Percentiles rank a stretch among this genome's conserved stretches.
These are phyloP conservation scores for Lithophane leautieri DNA, from an alignment of 2,888 invertebrate species.

Conservation along the genomic window DNA sequence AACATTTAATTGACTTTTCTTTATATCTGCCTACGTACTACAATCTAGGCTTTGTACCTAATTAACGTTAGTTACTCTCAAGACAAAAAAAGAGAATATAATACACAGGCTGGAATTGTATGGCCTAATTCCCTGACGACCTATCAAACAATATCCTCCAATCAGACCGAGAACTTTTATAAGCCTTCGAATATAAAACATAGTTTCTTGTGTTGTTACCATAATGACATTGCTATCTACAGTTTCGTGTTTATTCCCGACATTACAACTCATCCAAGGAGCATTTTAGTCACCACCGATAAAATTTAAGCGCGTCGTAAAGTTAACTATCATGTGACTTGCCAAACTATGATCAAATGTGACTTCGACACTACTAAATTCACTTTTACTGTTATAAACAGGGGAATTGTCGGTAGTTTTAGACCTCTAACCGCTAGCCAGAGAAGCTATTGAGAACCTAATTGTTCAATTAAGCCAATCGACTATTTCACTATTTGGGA, in stretches of 20 bases:
- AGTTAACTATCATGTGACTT: slow-evolving; percentile 54
- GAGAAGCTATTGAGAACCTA: slow-evolving; percentile 51
- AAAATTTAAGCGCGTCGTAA: slow-evolving; percentile 55
- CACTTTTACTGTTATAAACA: slow-evolving; percentile 47
- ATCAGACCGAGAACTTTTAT: slow-evolving; percentile 49
- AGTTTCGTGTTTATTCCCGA: slow-evolving; percentile 43
- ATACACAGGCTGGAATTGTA: not conserved
- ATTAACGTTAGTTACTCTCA: not conserved
- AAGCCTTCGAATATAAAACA: slow-evolving; percentile 41
- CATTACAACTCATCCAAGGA: slow-evolving; percentile 51
- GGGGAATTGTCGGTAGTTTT: slow-evolving; percentile 35
- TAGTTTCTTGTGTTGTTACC: slow-evolving; percentile 29
- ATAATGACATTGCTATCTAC: slow-evolving; percentile 41
- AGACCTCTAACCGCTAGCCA: slow-evolving; percentile 43
- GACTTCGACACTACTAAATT: slow-evolving; percentile 46
- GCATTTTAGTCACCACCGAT: slow-evolving; percentile 52
- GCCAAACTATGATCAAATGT: slow-evolving; percentile 60
- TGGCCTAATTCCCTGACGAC: not conserved
- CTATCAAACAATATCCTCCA: slow-evolving; percentile 29
- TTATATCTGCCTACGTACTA: not conserved
- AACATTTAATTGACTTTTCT: slow-evolving; percentile 9
- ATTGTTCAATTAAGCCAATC: slow-evolving; percentile 67
- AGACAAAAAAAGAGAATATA: slow-evolving; percentile 1
- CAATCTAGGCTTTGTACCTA: not conserved
- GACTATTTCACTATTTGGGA: slow-evolving; percentile 61